Conservation (phyloP, 2,888 invertebrate species). For the Philereme vetulata region DNA sequence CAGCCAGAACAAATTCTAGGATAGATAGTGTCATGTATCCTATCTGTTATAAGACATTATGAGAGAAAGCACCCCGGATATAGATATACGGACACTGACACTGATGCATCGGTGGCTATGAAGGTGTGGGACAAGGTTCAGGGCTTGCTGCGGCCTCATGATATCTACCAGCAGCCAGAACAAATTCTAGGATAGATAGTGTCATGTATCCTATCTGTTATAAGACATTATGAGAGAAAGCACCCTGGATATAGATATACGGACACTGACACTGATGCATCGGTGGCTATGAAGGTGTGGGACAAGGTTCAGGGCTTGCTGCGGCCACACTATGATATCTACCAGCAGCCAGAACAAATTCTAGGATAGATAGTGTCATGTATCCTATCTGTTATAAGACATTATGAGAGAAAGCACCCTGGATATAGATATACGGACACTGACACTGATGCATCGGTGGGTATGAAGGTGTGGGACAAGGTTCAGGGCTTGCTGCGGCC, state of each 20-base stretch:
- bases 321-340: slow-evolving; percentile 31
- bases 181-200: slow-evolving; percentile 32
- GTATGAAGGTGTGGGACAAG: slow-evolving; percentile 57
- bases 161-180: slow-evolving; percentile 37
- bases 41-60: slow-evolving; percentile 63
- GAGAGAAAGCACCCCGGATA: slow-evolving; percentile 61
- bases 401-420: slow-evolving; percentile 66
- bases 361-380: slow-evolving; percentile 15
- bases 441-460: slow-evolving; percentile 64
- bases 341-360: slow-evolving; percentile 41
- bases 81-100: slow-evolving; percentile 51
- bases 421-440: slow-evolving; percentile 49
- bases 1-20: slow-evolving; percentile 41
- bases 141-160: slow-evolving; percentile 34
- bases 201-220: slow-evolving; percentile 35
- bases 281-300: slow-evolving; percentile 59
- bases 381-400: slow-evolving; percentile 51
- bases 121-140: slow-evolving; percentile 58
- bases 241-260: slow-evolving; percentile 59
- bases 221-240: slow-evolving; percentile 63
- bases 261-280: slow-evolving; percentile 60
- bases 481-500: slow-evolving; percentile 42
- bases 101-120: slow-evolving; percentile 62
- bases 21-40: slow-evolving; percentile 1
- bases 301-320: slow-evolving; percentile 48